Evolutionary conservation across 2,888 invertebrate genomes (phyloP), one percentile per base, ranked within the genome.

Genomic region (Saturnia pavonia): DNA sequence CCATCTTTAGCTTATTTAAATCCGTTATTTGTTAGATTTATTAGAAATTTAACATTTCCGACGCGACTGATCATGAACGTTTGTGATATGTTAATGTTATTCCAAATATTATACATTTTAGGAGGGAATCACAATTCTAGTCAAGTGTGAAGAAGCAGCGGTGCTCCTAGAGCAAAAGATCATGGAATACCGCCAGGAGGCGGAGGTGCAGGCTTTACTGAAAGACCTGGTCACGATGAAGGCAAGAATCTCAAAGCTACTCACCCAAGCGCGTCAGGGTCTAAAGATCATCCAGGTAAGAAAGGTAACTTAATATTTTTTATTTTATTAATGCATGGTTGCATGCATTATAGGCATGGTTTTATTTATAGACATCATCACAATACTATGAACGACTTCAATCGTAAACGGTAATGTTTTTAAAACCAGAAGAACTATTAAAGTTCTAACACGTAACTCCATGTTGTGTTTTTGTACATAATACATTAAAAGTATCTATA

Each of bases 191-290:
- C 95, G 96, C 22, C 95, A 95, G 71, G 97, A 97, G 88, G 88
- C 94, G 60, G 97, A 96, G 80, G 95, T 95, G 25, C 94, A 95
- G 82, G 85, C 87, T 45, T 87, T 96, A 72, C 87, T 94, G 40
- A 91, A 92, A 68, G 95, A 95, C 73, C 87, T 96, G 71, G 88
- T 94, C 27, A 90, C 94, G 68, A 95, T 97, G 80, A 95, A 95
- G 77, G 94, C 95, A 68, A 95, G 96, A 76, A 96, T 97, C 73
- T 92, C 95, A 69, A 95, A 95, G 71, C 92, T 97, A 57, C 85
- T 96, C 70, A 92, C 94, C 1, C 96, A 97, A 82, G 96, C 97
- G 0, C 95, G 96, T 70, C 95, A 96, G 84, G 96, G 97, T 73
- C 94, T 95, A 57, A 87, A 79, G 78, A 89, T 90, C 86, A 91